These are phyloP conservation scores for Actinernus sp. DNA, from an alignment of 92 coral and sea anemone species.

Conservation along the genomic window DNA sequence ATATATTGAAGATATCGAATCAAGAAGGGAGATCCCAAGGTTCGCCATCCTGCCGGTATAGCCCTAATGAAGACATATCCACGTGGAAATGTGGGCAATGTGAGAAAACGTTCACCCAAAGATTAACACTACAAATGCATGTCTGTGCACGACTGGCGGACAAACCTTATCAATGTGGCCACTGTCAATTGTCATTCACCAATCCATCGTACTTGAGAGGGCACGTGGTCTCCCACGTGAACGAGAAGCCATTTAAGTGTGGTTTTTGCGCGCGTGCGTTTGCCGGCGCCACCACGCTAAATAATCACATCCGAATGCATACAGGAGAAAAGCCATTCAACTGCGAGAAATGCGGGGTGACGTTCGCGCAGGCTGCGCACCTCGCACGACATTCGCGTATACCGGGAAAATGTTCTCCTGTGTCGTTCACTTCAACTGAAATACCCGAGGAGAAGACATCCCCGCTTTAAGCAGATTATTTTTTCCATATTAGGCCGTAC, in stretches of 20 bases:
- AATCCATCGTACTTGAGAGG: conserved; percentile 82
- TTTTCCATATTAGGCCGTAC: too few species aligned
- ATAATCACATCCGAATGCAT: conserved; percentile 91
- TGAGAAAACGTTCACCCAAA: conserved; percentile 78
- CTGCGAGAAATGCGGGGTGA: conserved; percentile 69
- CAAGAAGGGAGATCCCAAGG: conserved; percentile 14
- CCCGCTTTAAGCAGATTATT: too few species aligned
- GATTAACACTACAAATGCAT: conserved; percentile 83
- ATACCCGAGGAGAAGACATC: too few species aligned
- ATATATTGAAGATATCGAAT: background rate
- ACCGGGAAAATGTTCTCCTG: conserved; percentile 40
- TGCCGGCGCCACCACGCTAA: conserved; percentile 91
- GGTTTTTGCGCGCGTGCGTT: conserved; percentile 96
- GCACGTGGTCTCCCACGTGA: conserved; percentile 88
- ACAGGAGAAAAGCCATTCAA: conserved; percentile 84
- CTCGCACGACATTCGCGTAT: conserved; percentile 68
- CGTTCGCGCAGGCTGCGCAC: conserved; percentile 77
- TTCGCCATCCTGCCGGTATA: background rate
- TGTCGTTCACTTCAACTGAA: background rate
- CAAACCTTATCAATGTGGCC: conserved; percentile 91
- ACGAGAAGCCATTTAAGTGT: conserved; percentile 94
- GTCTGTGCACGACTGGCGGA: conserved; percentile 83
- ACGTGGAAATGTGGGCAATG: conserved; percentile 91
- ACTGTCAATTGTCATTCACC: conserved; percentile 79
- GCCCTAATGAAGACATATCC: conserved; percentile 40